phyloP scores from a whole-genome alignment of 2,797 vertebrate genomes.

The Micrastur ruficollis region DNA sequence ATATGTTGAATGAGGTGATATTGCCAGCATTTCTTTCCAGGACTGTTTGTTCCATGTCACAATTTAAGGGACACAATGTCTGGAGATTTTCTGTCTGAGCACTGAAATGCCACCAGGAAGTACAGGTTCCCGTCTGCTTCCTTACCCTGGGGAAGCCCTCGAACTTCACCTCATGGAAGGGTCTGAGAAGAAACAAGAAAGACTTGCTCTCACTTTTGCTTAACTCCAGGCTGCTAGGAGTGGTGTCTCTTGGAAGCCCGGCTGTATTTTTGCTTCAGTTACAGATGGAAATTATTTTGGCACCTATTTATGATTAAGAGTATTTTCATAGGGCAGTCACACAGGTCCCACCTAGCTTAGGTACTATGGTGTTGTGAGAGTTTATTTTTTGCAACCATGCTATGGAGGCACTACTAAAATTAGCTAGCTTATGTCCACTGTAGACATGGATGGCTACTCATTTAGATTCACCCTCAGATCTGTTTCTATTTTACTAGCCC shows the following conservation, averaged over 20 bases:
- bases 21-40: not conserved
- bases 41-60: not conserved
- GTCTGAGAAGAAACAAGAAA: not conserved
- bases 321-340: not conserved
- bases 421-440: not conserved
- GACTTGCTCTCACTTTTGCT: not conserved
- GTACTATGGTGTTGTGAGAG: not conserved
- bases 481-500: not conserved
- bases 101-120: not conserved
- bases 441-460: not conserved
- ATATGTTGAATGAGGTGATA: not conserved
- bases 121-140: not conserved
- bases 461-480: not conserved
- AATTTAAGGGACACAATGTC: not conserved
- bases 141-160: not conserved
- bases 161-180: not conserved
- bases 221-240: not conserved
- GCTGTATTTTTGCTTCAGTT: not conserved
- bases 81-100: not conserved
- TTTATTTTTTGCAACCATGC: not conserved
- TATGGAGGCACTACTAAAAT: not conserved
- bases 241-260: not conserved
- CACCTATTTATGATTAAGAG: not conserved
- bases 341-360: not conserved
- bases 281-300: not conserved